Evolutionary conservation across 2,113 vertebrate genomes (phyloP), one percentile per base, ranked within the genome.

Genomic region (Atlantisia rogersi): DNA sequence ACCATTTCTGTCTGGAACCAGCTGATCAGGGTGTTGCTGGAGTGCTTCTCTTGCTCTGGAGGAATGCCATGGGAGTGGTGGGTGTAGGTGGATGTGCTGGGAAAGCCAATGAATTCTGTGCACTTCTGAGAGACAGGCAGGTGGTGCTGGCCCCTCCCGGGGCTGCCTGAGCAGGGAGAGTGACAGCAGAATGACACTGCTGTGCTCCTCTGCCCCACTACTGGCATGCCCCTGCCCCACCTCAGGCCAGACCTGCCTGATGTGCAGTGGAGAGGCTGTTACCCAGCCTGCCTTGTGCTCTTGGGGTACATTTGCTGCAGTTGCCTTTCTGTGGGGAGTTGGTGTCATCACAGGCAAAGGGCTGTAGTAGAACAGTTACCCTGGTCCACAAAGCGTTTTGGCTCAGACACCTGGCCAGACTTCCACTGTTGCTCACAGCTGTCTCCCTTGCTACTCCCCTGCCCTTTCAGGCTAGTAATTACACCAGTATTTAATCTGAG

Each of bases 121-220:
- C 0, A 0, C 42, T 48, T 14, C 52, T 68, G 48, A 1, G 5
- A 16, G 89, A 26, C 39, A 13, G 53, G 68, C 2, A 15, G 52
- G 42, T 46, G 64, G 44, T 68, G 81, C 65, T 4, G 7, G 58
- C 32, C 32, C 5, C 2, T n/a, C 80, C 79, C 28, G 11, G 42
- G 56, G 52, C 58, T 70, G 67, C 35, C 46, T 16, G 42, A 73
- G 37, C 46, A 28, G 59, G 59, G 40, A 78, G 64, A 44, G 42
- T 44, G 46, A 21, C n/a, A n/a, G n/a, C 32, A 9, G 9, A 68
- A 31, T 24, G 52, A 48, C 19, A 10, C 46, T 48, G 46, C 68
- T 59, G 68, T 2, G 0, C 35, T 91, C 19, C 46, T 75, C 60
- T 74, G 79, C 60, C 75, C 4, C 5, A 19, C 44, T 46, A 17